These are phyloP conservation scores for Dufourea novaeangliae DNA, from an alignment of 1,140 invertebrate species.

Conservation along the genomic window DNA sequence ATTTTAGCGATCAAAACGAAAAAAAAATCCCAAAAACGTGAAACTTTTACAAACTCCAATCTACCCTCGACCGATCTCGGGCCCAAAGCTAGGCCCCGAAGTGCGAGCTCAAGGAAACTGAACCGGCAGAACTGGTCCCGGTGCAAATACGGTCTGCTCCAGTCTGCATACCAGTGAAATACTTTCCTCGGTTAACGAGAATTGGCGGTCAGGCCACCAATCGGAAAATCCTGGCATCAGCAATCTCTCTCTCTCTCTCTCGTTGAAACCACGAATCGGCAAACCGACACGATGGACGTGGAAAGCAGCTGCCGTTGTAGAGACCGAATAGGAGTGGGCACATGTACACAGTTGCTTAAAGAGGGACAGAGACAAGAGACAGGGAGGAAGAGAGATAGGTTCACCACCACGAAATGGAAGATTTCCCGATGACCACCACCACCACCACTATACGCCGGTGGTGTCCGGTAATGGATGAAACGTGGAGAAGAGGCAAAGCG, in stretches of 20 bases:
- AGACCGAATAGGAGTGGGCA: constrained; percentile 20
- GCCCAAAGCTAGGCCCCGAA: too few relatives aligned
- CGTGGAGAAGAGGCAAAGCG: constrained; percentile 10
- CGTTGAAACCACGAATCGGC: constrained; percentile 34
- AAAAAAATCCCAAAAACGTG: too few relatives aligned
- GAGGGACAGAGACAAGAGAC: background rate
- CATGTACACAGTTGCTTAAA: too few relatives aligned
- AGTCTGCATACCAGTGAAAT: constrained; percentile 2
- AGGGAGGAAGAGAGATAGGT: background rate
- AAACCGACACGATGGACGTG: constrained; percentile 4
- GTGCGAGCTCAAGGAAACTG: too few relatives aligned
- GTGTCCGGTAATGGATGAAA: constrained; percentile 44
- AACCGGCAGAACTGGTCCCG: background rate
- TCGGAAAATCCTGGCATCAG: constrained; percentile 38
- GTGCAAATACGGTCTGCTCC: background rate
- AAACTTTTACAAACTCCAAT: too few relatives aligned
- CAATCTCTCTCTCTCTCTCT: too few relatives aligned
- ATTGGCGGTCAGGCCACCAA: background rate
- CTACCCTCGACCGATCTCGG: too few relatives aligned
- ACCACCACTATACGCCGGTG: too few relatives aligned
- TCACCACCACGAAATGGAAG: constrained; percentile 24
- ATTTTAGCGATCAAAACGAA: too few relatives aligned
- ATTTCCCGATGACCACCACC: constrained; percentile 42
- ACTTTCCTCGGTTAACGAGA: background rate
- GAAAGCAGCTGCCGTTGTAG: constrained; percentile 49